These are phyloP conservation scores for Fabriciana adippe DNA, from an alignment of 2,888 invertebrate genomes.

Conservation along the genomic window DNA sequence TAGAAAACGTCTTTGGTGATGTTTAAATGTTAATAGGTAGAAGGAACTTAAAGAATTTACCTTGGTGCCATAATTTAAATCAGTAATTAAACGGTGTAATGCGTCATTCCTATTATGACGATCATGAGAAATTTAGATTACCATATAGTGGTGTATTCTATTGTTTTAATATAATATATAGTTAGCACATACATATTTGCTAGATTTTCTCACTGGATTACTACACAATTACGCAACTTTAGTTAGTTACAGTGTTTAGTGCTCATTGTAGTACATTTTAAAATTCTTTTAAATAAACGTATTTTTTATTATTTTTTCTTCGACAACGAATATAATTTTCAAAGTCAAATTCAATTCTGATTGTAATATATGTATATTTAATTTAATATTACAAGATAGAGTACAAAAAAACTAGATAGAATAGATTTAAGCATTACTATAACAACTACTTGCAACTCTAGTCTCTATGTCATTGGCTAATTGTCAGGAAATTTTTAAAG, in stretches of 20 bases:
- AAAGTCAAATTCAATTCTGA: conserved; percentile 1
- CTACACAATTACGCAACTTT: conserved; percentile 14
- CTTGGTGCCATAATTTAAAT: conserved; percentile 27
- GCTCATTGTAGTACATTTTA: background rate
- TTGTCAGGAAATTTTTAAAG: conserved; percentile 2
- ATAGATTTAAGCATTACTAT: background rate
- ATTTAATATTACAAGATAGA: too few relatives aligned
- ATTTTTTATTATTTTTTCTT: background rate
- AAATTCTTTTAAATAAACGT: background rate
- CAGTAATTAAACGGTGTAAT: conserved; percentile 20
- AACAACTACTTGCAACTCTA: conserved; percentile 1
- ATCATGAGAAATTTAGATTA: conserved; percentile 24
- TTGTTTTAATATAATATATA: conserved; percentile 13
- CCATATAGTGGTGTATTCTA: conserved; percentile 9
- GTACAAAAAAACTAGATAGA: too few relatives aligned
- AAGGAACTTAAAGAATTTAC: conserved; percentile 38
- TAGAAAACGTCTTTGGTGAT: conserved; percentile 49
- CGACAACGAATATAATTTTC: background rate
- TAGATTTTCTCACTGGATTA: conserved; percentile 33
- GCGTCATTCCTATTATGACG: conserved; percentile 6
- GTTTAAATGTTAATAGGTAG: conserved; percentile 65
- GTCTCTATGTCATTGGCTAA: background rate
- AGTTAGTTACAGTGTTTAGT: background rate
- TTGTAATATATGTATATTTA: background rate
- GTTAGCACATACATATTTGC: background rate